A percentile compares a stretch with the other conserved stretches of the same genome.
Evolutionary conservation across 2,797 vertebrate genomes (phyloP).

Genomic region (Euthynnus affinis): DNA sequence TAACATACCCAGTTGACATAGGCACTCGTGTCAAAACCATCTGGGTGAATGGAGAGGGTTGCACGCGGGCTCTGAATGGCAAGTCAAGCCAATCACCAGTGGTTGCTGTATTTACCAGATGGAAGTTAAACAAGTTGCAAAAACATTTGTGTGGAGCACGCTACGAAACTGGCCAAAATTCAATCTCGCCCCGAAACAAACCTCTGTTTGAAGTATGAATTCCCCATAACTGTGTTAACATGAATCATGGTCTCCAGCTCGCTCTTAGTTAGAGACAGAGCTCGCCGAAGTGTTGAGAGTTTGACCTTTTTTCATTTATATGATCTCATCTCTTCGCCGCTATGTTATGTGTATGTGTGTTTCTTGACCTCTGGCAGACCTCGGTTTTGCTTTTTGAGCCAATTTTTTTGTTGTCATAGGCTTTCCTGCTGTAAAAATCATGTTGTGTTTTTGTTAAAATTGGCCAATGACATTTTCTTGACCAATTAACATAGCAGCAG

Average conservation of each 20-base stretch:
- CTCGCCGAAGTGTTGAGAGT: neutral
- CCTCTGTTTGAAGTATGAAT: constrained; percentile 49
- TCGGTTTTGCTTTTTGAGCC: constrained; percentile 5
- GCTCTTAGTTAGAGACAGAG: constrained; percentile 3
- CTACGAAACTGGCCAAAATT: constrained; percentile 29
- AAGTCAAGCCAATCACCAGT: constrained; percentile 1
- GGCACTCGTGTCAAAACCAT: constrained; percentile 8
- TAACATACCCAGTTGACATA: neutral
- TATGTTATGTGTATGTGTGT: constrained; percentile 6
- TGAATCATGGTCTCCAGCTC: constrained; percentile 32
- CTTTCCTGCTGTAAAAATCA: neutral
- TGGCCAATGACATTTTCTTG: constrained; percentile 3
- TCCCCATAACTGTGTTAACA: constrained; percentile 35
- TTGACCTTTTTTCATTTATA: constrained; percentile 28
- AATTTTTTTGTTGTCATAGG: constrained; percentile 26
- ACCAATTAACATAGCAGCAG: constrained; percentile 22
- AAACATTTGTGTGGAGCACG: constrained; percentile 19
- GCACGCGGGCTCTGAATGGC: neutral
- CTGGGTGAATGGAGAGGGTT: neutral
- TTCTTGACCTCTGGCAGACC: constrained; percentile 39
- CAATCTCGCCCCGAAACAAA: constrained; percentile 35
- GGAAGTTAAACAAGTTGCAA: constrained; percentile 50
- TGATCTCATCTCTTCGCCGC: constrained; percentile 11
- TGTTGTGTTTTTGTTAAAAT: neutral
- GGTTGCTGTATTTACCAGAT: constrained; percentile 51